Conservation (phyloP, 92 coral and sea anemone genomes). For the Epizoanthus illoricatus region DNA sequence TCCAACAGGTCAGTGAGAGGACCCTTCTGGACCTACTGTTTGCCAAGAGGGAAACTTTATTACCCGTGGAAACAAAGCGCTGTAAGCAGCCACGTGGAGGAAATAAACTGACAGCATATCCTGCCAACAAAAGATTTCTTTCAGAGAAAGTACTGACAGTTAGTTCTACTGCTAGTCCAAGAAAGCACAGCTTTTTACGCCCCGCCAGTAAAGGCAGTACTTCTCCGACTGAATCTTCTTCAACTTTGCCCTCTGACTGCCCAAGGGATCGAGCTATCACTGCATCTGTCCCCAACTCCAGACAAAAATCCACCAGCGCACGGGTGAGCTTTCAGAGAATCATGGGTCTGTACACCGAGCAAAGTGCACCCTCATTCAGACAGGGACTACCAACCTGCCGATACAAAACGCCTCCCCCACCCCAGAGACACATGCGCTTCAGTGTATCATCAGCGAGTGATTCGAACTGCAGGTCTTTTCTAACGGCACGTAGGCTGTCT, state of each 20-base stretch:
- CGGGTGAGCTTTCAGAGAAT: constrained; percentile 45
- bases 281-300: neutral
- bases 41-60: constrained; percentile 55
- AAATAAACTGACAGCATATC: neutral
- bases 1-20: constrained; percentile 46
- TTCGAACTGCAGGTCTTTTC: constrained; percentile 13
- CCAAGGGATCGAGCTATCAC: neutral
- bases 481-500: constrained; percentile 12
- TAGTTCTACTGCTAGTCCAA: neutral
- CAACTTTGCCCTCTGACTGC: neutral
- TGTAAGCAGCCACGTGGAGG: neutral
- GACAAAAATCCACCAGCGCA: neutral
- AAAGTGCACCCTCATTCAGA: constrained; percentile 67
- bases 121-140: neutral
- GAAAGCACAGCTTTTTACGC: neutral
- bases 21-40: constrained; percentile 69
- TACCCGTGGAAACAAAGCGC: constrained; percentile 23
- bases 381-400: constrained; percentile 57
- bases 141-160: neutral
- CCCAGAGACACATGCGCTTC: constrained; percentile 2
- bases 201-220: neutral
- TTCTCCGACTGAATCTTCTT: neutral
- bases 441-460: constrained; percentile 15
- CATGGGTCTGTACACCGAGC: constrained; percentile 67
- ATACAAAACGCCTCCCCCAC: constrained; percentile 61